Percentiles rank a stretch among this genome's conserved stretches.
Conservation (phyloP, 2,888 invertebrate genomes). For the Cabera pusaria region DNA sequence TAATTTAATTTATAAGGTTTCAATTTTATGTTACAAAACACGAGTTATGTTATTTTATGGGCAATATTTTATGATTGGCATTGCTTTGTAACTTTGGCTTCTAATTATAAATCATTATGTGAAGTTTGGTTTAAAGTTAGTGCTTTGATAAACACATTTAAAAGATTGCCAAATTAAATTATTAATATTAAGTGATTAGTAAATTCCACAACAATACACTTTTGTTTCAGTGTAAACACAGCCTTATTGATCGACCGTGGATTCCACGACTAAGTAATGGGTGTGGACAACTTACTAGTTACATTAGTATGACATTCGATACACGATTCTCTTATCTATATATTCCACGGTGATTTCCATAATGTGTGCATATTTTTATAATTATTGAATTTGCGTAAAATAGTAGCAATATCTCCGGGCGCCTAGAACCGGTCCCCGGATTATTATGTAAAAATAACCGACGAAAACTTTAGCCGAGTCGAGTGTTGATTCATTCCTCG, state of each 20-base stretch:
- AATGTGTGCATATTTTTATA: conserved; percentile 22
- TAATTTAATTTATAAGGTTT: conserved; percentile 3
- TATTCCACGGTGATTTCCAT: conserved; percentile 8
- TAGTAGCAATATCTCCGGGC: conserved; percentile 27
- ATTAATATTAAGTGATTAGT: too few relatives aligned
- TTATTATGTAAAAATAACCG: conserved; percentile 27
- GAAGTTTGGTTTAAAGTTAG: too few relatives aligned
- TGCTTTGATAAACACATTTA: too few relatives aligned
- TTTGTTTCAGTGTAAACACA: too few relatives aligned
- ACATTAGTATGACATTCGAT: conserved; percentile 10
- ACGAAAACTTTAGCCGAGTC: conserved; percentile 25
- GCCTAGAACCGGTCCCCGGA: conserved; percentile 18
- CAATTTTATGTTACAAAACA: too few relatives aligned
- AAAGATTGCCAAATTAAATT: too few relatives aligned
- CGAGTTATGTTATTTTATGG: too few relatives aligned
- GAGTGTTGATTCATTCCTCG: conserved; percentile 46
- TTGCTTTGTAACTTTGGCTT: too few relatives aligned
- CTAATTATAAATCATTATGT: too few relatives aligned
- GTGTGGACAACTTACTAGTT: not conserved
- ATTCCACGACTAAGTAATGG: conserved; percentile 5
- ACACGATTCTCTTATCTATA: conserved; percentile 11
- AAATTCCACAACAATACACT: too few relatives aligned
- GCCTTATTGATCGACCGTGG: too few relatives aligned
- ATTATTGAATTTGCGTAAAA: conserved; percentile 28
- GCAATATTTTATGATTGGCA: too few relatives aligned